Conservation (phyloP, 2,888 invertebrate genomes). For the Lordiphosa fenestrarum region DNA sequence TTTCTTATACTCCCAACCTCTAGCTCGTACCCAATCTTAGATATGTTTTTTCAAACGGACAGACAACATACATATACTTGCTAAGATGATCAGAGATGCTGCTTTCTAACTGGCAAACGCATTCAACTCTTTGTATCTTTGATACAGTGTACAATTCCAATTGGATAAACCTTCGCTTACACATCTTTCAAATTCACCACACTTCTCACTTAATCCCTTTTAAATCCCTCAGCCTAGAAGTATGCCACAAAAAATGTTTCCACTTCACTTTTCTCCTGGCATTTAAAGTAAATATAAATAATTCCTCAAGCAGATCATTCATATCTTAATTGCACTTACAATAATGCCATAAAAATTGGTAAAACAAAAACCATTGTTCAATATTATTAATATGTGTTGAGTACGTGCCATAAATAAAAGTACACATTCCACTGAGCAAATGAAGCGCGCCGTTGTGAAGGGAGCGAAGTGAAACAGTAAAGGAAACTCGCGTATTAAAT, state of each 20-base stretch:
- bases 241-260: constrained; percentile 16
- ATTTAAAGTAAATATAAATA: background rate
- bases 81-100: no score
- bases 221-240: constrained; percentile 8
- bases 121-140: no score
- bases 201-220: background rate
- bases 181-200: background rate
- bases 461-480: constrained; percentile 6
- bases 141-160: background rate
- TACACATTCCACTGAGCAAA: constrained; percentile 39
- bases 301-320: background rate
- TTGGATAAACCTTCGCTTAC: background rate
- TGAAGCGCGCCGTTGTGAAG: constrained; percentile 17
- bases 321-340: constrained; percentile 19
- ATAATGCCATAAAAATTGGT: constrained; percentile 12
- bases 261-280: background rate
- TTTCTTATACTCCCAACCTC: no score
- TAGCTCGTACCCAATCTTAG: no score
- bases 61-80: no score
- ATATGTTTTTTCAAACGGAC: no score
- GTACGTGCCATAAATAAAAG: constrained; percentile 42
- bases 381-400: constrained; percentile 45
- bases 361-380: constrained; percentile 26
- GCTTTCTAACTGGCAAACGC: no score
- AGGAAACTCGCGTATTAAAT: constrained; percentile 10